Evolutionary conservation across 2,888 invertebrate species (phyloP).

Genomic region (Cataglyphis albicans): DNA sequence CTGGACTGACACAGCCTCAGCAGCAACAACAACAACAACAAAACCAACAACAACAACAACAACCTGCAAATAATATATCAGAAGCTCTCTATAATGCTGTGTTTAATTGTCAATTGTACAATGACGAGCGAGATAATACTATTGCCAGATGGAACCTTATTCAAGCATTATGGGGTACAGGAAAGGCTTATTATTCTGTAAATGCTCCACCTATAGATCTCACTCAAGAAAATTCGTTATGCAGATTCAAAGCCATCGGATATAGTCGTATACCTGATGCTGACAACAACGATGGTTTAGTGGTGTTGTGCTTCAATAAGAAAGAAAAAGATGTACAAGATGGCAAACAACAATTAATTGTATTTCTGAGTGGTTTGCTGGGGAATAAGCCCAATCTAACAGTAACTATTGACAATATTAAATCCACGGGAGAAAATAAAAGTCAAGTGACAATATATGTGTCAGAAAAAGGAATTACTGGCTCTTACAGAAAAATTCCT

Average conservation of each 20-base stretch:
- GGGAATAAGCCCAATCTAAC: slow-evolving; percentile 95
- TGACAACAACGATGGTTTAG: slow-evolving; percentile 96
- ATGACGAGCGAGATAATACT: slow-evolving; percentile 97
- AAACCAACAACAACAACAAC: slow-evolving; percentile 86
- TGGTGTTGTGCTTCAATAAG: slow-evolving; percentile 94
- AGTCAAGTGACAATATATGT: slow-evolving; percentile 92
- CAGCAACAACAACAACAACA: slow-evolving; percentile 86
- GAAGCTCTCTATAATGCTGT: slow-evolving; percentile 92
- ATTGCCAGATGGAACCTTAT: slow-evolving; percentile 98
- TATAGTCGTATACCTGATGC: slow-evolving; percentile 95
- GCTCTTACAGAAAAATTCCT: slow-evolving; percentile 90
- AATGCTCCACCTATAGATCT: slow-evolving; percentile 93
- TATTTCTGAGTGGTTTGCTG: slow-evolving; percentile 90
- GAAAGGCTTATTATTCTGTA: slow-evolving; percentile 93
- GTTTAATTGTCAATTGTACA: slow-evolving; percentile 93
- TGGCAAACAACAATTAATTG: slow-evolving; percentile 86
- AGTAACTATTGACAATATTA: slow-evolving; percentile 92
- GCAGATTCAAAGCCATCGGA: slow-evolving; percentile 97
- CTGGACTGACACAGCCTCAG: slow-evolving; percentile 75
- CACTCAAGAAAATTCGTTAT: slow-evolving; percentile 95
- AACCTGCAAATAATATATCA: slow-evolving; percentile 88
- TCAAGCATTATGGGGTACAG: slow-evolving; percentile 95
- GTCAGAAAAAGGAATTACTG: slow-evolving; percentile 90
- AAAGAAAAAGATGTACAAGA: slow-evolving; percentile 91
- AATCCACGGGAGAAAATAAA: slow-evolving; percentile 92